These are phyloP conservation scores for Etheostoma perlongum DNA, from an alignment of 2,797 vertebrate species.

Conservation along the genomic window DNA sequence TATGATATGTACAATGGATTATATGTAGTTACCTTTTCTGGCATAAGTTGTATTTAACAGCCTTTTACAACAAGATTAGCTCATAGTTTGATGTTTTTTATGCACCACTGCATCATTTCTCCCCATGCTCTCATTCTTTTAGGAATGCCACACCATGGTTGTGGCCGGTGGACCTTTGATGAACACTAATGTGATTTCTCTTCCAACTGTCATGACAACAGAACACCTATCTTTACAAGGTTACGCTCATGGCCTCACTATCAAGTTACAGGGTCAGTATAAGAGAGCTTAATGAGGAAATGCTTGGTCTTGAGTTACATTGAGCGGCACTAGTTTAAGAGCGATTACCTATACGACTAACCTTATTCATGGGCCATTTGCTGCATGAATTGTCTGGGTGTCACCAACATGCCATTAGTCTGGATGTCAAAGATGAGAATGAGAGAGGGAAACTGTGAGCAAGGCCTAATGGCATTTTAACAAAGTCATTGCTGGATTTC, in stretches of 20 bases:
- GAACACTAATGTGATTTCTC: slow-evolving; percentile 64
- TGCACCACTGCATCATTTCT: slow-evolving; percentile 30
- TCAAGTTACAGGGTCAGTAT: slow-evolving; percentile 78
- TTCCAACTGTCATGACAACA: slow-evolving; percentile 75
- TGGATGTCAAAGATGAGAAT: slow-evolving; percentile 51
- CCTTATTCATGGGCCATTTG: slow-evolving; percentile 77
- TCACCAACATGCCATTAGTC: slow-evolving; percentile 72
- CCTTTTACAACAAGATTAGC: slow-evolving; percentile 5
- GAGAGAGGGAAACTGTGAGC: slow-evolving; percentile 27
- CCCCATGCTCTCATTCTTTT: slow-evolving; percentile 25
- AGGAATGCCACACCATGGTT: slow-evolving; percentile 41
- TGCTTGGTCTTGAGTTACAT: slow-evolving; percentile 80
- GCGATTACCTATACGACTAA: slow-evolving; percentile 75
- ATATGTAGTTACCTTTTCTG: neutral
- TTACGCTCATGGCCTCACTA: slow-evolving; percentile 67
- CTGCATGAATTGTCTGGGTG: slow-evolving; percentile 65
- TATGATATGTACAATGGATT: neutral
- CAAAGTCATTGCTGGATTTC: slow-evolving; percentile 54
- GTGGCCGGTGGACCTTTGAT: slow-evolving; percentile 65
- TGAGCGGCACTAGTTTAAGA: slow-evolving; percentile 74
- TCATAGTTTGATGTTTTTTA: slow-evolving; percentile 19
- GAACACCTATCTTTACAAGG: slow-evolving; percentile 75
- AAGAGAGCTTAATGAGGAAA: slow-evolving; percentile 77
- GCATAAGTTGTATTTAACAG: neutral
- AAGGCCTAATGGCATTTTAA: slow-evolving; percentile 66